Evolutionary conservation across 2,797 vertebrate genomes (phyloP).

Genomic region (Pipistrellus nathusii): DNA sequence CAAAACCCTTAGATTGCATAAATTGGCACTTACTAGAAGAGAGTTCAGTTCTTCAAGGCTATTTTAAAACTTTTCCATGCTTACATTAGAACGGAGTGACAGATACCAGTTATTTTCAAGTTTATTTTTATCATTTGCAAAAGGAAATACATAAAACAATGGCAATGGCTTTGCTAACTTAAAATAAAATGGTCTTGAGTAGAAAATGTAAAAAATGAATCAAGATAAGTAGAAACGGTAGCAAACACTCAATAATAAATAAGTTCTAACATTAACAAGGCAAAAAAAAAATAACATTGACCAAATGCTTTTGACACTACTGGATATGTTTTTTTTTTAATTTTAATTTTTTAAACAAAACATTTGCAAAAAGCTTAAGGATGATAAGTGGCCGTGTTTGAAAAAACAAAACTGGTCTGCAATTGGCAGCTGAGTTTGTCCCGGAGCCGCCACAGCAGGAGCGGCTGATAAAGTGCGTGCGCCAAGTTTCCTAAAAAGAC

Average conservation of each 20-base stretch:
- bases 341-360: constrained; percentile 80
- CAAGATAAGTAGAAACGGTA: constrained; percentile 89
- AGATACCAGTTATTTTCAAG: constrained; percentile 39
- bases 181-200: constrained; percentile 88
- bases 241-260: constrained; percentile 95
- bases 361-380: constrained; percentile 82
- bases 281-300: constrained; percentile 88
- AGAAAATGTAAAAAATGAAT: constrained; percentile 88
- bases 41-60: neutral
- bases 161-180: constrained; percentile 91
- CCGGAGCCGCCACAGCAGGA: constrained; percentile 71
- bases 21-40: neutral
- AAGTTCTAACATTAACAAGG: constrained; percentile 90
- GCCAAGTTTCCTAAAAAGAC: constrained; percentile 91
- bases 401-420: constrained; percentile 85
- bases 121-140: constrained; percentile 86
- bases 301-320: constrained; percentile 89
- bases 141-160: constrained; percentile 91
- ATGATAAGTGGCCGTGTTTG: constrained; percentile 92
- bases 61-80: constrained; percentile 13
- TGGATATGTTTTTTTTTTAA: constrained; percentile 36
- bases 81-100: constrained; percentile 40
- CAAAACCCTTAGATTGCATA: neutral
- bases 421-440: constrained; percentile 91
- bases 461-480: constrained; percentile 93